These are phyloP conservation scores for Elmis aenea DNA, from an alignment of 2,888 invertebrate species.

Conservation along the genomic window DNA sequence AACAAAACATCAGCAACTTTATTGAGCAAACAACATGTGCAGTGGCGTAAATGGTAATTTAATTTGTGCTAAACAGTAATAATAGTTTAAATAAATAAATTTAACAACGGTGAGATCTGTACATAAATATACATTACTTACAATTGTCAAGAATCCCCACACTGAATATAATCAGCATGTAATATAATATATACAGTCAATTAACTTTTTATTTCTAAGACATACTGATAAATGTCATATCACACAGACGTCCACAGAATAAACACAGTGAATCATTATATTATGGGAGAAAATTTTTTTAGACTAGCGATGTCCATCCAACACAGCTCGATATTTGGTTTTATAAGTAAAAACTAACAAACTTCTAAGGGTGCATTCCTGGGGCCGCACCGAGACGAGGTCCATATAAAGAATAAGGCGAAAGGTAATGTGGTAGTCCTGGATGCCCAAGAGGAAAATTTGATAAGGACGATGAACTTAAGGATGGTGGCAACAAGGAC, in stretches of 20 bases:
- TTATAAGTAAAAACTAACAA: constrained; percentile 5
- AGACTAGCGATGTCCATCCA: constrained; percentile 26
- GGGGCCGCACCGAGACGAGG: constrained; percentile 75
- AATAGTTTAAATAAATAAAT: constrained; percentile 26
- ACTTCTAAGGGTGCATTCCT: constrained; percentile 64
- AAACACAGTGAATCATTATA: not conserved
- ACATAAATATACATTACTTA: constrained; percentile 33
- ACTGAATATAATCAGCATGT: constrained; percentile 16
- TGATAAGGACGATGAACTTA: constrained; percentile 55
- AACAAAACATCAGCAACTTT: constrained; percentile 11
- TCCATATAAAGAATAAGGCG: constrained; percentile 83
- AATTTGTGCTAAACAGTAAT: constrained; percentile 11
- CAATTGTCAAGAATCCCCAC: constrained; percentile 12
- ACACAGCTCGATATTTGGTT: constrained; percentile 26
- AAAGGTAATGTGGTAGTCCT: constrained; percentile 77
- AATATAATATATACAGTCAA: constrained; percentile 1
- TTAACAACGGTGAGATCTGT: constrained; percentile 34
- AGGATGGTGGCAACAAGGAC: constrained; percentile 65
- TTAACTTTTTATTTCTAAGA: constrained; percentile 6
- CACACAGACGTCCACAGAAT: constrained; percentile 39
- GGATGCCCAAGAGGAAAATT: constrained; percentile 68
- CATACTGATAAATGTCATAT: constrained; percentile 30
- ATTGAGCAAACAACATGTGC: constrained; percentile 16
- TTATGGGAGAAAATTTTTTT: constrained; percentile 4
- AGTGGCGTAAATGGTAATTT: constrained; percentile 8